A percentile compares a stretch with the other conserved stretches of the same genome.
Conservation (phyloP, 2,888 invertebrate genomes). For the Athrips mouffetella region DNA sequence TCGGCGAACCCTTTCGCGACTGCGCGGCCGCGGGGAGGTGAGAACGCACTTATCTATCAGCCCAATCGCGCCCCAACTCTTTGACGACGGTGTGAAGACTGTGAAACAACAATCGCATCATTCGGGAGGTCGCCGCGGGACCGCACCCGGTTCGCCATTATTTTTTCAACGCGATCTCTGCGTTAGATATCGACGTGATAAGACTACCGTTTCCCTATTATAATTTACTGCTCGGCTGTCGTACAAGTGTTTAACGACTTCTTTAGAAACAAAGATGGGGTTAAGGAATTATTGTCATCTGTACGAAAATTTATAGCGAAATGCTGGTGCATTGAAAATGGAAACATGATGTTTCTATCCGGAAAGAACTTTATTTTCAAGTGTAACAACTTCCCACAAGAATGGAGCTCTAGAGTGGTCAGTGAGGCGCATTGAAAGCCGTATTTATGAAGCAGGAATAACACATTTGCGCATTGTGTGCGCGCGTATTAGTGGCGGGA, state of each 20-base stretch:
- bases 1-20: conserved; percentile 72
- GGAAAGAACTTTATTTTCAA: conserved; percentile 18
- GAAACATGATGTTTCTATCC: conserved; percentile 6
- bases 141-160: conserved; percentile 47
- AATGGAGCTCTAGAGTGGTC: conserved; percentile 55
- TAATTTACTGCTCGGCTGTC: conserved; percentile 43
- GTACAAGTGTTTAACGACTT: conserved; percentile 46
- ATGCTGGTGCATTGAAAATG: conserved; percentile 33
- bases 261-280: conserved; percentile 33
- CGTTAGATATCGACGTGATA: conserved; percentile 51
- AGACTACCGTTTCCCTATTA: conserved; percentile 42
- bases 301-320: conserved; percentile 28
- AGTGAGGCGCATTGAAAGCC: conserved; percentile 61
- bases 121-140: conserved; percentile 62
- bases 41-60: conserved; percentile 71
- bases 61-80: conserved; percentile 67
- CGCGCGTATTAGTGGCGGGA: conserved; percentile 46
- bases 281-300: conserved; percentile 30
- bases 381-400: conserved; percentile 61
- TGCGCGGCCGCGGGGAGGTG: conserved; percentile 69
- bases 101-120: conserved; percentile 20
- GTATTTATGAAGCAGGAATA: conserved; percentile 69
- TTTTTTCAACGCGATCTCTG: conserved; percentile 60
- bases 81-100: conserved; percentile 67
- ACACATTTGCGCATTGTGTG: conserved; percentile 60